Evolutionary conservation across 2,797 vertebrate species (phyloP).

Genomic region (Anguilla anguilla): DNA sequence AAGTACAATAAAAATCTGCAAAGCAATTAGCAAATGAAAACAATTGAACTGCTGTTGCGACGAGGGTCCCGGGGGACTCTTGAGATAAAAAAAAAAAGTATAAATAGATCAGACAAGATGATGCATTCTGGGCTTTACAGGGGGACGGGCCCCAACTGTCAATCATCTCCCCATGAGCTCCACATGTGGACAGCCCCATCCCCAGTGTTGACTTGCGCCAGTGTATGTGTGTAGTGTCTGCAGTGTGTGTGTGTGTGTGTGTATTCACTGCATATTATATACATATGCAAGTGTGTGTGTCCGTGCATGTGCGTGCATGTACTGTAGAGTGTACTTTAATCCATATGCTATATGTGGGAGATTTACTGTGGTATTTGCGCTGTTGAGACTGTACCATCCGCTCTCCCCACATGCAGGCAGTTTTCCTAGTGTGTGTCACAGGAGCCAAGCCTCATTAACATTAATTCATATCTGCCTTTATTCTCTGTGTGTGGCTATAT

Average conservation of each 20-base stretch:
- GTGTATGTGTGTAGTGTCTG: neutral
- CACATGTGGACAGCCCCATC: neutral
- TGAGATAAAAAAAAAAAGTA: neutral
- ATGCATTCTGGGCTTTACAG: neutral
- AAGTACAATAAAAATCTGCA: neutral
- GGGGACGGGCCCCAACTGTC: neutral
- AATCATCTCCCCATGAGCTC: neutral
- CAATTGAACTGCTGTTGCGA: neutral
- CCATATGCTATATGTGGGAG: neutral
- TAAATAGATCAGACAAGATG: neutral
- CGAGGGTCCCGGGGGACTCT: neutral
- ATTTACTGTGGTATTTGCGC: neutral
- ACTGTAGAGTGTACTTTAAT: conserved; percentile 25
- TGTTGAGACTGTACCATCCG: neutral
- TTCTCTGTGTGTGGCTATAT: conserved; percentile 75
- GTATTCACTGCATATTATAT: neutral
- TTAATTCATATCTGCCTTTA: conserved; percentile 74
- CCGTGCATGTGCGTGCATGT: neutral
- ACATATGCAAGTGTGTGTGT: neutral
- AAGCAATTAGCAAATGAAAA: conserved; percentile 12
- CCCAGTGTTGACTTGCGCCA: neutral
- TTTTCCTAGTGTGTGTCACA: conserved; percentile 40
- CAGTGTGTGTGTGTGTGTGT: neutral
- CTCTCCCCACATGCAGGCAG: conserved; percentile 4
- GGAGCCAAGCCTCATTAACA: conserved; percentile 75